phyloP scores from a whole-genome alignment of 1,140 invertebrate species.

The Globodera rostochiensis region DNA sequence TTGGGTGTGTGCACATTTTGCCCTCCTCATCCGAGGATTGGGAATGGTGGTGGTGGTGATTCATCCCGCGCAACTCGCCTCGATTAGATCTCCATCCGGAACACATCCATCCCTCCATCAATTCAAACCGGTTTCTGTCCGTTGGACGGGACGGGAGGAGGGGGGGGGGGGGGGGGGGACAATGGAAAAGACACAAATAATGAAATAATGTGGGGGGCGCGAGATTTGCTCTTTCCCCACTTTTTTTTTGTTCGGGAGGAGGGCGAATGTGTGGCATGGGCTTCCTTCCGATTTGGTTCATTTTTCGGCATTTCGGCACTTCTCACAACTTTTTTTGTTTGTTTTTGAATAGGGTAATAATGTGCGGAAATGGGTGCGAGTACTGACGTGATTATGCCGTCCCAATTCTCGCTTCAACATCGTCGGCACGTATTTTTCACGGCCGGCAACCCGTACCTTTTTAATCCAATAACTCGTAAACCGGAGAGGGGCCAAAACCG shows the following conservation, averaged over 20 bases:
- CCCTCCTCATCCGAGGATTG: background rate
- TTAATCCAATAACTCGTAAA: no score
- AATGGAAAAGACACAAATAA: background rate
- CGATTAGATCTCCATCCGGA: slow-evolving; percentile 9
- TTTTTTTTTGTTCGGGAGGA: background rate
- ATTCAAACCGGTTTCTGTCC: background rate
- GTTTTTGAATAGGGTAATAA: background rate
- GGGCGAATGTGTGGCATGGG: background rate
- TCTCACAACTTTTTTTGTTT: background rate
- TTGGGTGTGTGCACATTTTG: background rate
- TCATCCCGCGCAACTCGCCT: background rate
- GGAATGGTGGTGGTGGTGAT: background rate
- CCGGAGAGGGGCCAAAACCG: no score
- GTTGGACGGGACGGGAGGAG: no score
- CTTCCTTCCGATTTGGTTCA: background rate
- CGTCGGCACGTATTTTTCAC: no score
- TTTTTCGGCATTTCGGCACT: background rate
- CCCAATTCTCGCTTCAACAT: no score
- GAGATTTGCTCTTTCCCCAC: background rate
- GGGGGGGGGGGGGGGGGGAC: no score
- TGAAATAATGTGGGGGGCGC: background rate
- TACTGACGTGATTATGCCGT: background rate
- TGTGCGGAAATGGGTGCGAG: background rate
- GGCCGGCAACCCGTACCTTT: no score
- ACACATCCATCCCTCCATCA: background rate